Base-by-base conservation (phyloP, 2,888 invertebrate genomes). In the Lepidocyrtinus sp. region DNA sequence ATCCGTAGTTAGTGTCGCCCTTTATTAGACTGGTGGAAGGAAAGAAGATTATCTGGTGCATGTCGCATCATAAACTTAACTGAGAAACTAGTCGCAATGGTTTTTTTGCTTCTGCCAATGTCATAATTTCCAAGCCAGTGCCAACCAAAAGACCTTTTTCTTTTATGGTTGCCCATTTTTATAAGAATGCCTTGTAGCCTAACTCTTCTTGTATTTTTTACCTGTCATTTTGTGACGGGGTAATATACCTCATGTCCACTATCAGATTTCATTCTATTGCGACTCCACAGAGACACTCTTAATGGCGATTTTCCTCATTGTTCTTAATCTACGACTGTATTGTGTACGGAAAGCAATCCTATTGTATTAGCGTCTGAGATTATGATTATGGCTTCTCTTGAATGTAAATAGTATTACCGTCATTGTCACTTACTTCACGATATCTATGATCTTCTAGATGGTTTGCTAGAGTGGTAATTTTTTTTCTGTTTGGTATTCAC, bases 1-100 rank as follows among this genome's bases (percentile, higher is more conserved):
- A 83, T 83, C 80, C 77, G 80, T 77, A 73, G 83, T 83, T 83
- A 83, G 80, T 80, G 83, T 83, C 83, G 67, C 75, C 78, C 75
- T 83, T 78, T 80, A 83, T 83, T 81, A 74, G 70, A 63, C 74
- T 19, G 59, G 64, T 55, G 70, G 36, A 70, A 70, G 61, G 25
- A 45, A 79, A 61, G 70, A 26, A 69, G 65, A 79, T 74, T 45
- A 72, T 79, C 79, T 70, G 59, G 36, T 70, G 55, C 79, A 79
- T 50, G 70, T 21, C 74, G 63, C 65, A 55, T 70, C 79, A 74
- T 79, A 79, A 79, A 74, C 69, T 59, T 74, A 24, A 22, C 55
- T 12, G 55, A n/a, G 55, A 62, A 7, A 62, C 7, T 21, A 22
- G 24, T 9, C 21, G 19, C 62, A 62, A 76, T 68, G 75, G 68